These are phyloP conservation scores for Pterobdella sp. DNA, from an alignment of 2,888 invertebrate genomes.

Conservation along the genomic window DNA sequence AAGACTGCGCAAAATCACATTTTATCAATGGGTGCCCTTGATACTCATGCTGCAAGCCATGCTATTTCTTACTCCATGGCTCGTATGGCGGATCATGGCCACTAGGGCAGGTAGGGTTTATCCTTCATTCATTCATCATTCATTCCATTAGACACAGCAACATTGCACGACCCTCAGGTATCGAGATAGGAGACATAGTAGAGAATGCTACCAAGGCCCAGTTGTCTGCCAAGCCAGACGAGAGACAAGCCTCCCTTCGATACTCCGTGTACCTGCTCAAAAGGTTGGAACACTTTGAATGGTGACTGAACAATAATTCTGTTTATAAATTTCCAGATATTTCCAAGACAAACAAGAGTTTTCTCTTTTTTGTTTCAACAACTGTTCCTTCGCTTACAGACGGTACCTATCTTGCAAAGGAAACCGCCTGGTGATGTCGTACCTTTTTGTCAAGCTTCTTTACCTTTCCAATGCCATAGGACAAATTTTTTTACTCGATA, in stretches of 20 bases:
- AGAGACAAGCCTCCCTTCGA: constrained; percentile 33
- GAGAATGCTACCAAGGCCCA: constrained; percentile 35
- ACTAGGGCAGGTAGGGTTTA: too few species aligned
- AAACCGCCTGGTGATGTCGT: constrained; percentile 52
- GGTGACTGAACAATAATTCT: neutral
- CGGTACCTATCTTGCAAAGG: constrained; percentile 44
- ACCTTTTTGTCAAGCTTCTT: constrained; percentile 49
- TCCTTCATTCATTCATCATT: too few species aligned
- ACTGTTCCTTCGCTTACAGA: neutral
- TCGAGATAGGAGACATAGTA: constrained; percentile 34
- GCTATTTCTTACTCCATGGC: constrained; percentile 47
- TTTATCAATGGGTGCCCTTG: constrained; percentile 53
- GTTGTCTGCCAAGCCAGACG: constrained; percentile 33
- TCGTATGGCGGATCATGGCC: constrained; percentile 52
- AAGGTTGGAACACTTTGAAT: constrained; percentile 19
- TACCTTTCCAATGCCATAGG: constrained; percentile 52
- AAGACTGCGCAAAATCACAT: constrained; percentile 50
- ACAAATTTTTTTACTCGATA: constrained; percentile 54
- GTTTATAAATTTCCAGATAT: neutral
- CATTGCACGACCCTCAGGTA: too few species aligned
- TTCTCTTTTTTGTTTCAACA: neutral
- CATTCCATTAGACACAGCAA: too few species aligned
- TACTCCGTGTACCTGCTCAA: constrained; percentile 36
- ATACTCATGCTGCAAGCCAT: constrained; percentile 43
- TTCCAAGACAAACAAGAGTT: neutral